phyloP scores from a whole-genome alignment of 2,888 invertebrate genomes.

The Argyra leucocephala region DNA sequence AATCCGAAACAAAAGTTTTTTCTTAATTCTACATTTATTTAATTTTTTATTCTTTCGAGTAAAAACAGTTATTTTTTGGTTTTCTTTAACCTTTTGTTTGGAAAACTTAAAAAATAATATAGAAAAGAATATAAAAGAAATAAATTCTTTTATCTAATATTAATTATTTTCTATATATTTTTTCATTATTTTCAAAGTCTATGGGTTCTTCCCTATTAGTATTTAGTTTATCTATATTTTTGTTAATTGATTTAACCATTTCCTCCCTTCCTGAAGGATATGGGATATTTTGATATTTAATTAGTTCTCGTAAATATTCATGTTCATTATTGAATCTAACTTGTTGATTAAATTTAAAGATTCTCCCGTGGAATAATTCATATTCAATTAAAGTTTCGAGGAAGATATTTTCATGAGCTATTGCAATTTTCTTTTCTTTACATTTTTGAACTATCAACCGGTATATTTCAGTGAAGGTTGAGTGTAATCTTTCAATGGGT shows the following conservation, averaged over 20 bases:
- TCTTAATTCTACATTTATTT: constrained; percentile 7
- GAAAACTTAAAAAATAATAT: not conserved
- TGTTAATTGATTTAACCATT: not conserved
- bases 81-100: constrained; percentile 7
- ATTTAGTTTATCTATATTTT: constrained; percentile 11
- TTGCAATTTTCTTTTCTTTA: too few species aligned
- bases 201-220: not conserved
- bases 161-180: not conserved
- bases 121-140: too few species aligned
- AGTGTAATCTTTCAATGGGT: too few species aligned
- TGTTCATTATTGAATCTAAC: not conserved
- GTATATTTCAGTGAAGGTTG: too few species aligned
- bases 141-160: constrained; percentile 5
- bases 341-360: not conserved
- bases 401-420: constrained; percentile 12
- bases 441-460: too few species aligned
- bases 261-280: constrained; percentile 8
- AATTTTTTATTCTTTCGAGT: constrained; percentile 9
- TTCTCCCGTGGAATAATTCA: constrained; percentile 12
- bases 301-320: constrained; percentile 11
- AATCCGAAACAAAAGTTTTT: not conserved
- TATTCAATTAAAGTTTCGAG: constrained; percentile 9
- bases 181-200: not conserved
- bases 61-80: not conserved
- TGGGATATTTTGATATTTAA: constrained; percentile 7